These are phyloP conservation scores for Tridacna crocea DNA, from an alignment of 2,888 invertebrate species.

Conservation along the genomic window DNA sequence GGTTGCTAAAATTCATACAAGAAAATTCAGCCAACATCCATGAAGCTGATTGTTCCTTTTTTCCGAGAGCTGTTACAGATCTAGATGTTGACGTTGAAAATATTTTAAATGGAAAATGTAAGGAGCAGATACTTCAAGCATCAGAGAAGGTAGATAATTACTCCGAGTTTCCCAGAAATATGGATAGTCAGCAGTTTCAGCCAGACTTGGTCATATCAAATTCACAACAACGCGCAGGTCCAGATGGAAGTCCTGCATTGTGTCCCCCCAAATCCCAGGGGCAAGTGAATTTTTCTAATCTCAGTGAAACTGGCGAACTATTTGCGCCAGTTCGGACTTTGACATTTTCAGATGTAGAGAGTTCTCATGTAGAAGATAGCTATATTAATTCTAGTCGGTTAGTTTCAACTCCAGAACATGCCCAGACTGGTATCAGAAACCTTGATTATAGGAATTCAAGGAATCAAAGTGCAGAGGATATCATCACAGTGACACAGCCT, in stretches of 20 bases:
- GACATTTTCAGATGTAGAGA: constrained; percentile 70
- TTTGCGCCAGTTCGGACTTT: constrained; percentile 65
- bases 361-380: constrained; percentile 63
- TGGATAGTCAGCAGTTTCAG: constrained; percentile 36
- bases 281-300: constrained; percentile 45
- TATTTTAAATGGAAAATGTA: not conserved
- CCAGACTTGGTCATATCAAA: constrained; percentile 56
- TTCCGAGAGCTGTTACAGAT: constrained; percentile 60
- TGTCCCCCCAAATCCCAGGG: constrained; percentile 56
- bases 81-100: constrained; percentile 13
- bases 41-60: constrained; percentile 49
- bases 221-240: constrained; percentile 63
- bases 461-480: not conserved
- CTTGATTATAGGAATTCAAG: not conserved
- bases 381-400: constrained; percentile 50
- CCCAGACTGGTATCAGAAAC: not conserved
- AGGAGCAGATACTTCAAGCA: not conserved
- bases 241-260: constrained; percentile 70
- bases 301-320: constrained; percentile 66
- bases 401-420: constrained; percentile 57
- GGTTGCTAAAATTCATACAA: constrained; percentile 30
- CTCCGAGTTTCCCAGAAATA: not conserved
- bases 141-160: not conserved
- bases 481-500: not conserved
- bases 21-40: constrained; percentile 13